Base-by-base conservation (phyloP, 2,888 invertebrate genomes). In the Holacanthella duospinosa region DNA sequence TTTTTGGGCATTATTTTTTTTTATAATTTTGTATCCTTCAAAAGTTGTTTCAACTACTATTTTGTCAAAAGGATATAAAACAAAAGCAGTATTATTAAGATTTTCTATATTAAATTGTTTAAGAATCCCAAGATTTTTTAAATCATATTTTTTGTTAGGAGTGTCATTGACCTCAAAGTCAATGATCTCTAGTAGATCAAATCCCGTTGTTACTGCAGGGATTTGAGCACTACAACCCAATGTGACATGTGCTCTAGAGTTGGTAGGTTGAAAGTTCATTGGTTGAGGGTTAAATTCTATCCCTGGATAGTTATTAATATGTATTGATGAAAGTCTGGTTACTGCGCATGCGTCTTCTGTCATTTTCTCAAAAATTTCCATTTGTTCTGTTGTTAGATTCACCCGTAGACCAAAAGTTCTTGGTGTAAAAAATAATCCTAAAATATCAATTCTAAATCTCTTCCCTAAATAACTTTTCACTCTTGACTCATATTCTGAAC, bases 221-320 rank as follows among this genome's bases (percentile, higher is more conserved):
- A 59, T 26, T 6, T 28, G 44, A 2, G 43, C 43, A 19, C n/a
- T 44, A 59, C 6, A 6, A 6, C 59, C 59, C 16, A 59, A 27
- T 12, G 59, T 59, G 26, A 44, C 16, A 48, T 59, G 59, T 3
- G 59, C 59, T 26, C 27, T 59, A 25, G 59, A 59, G 9, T 28
- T 2, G 25, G 43, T 59, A 25, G 59, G 59, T 25, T 24, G 4
- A 27, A 43, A 59, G 27, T 59, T 48, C 36, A 25, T 2, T 12
- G 3, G 6, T 26, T 59, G 59, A 27, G 24, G 27, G 6, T 29
- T 19, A 24, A 59, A 59, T 25, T 6, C 19, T 26, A 59, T 43
- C n/a, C 59, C 59, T 3, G 59, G 59, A 21, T 59, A 59, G 19
- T 44, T 25, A 2, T 29, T 4, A 3, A 19, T 12, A 12, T 12